Base-by-base conservation (phyloP, 2,113 vertebrate species). In the Pygoscelis antarcticus region DNA sequence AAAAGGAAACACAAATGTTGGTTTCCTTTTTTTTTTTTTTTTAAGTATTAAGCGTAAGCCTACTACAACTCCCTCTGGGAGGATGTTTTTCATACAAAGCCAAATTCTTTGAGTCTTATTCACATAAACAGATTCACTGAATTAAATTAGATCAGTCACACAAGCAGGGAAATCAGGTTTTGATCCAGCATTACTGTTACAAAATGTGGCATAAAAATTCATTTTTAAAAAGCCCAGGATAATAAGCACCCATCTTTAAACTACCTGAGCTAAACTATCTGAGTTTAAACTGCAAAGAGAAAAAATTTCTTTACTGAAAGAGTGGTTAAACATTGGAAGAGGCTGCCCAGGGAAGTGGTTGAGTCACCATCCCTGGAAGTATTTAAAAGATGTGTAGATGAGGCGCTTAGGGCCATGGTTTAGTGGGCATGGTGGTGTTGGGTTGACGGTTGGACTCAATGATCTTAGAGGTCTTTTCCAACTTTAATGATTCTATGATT, bases 21-120 rank as follows among this genome's bases (percentile, higher is more conserved):
- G 14, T n/a, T 84, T 81, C 10, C 13, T 65, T 60, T n/a, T 83
- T 32, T 61, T 25, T 61, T 25, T 57, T 55, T 70, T 70, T 54
- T 18, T 15, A 27, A 29, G 46, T 74, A 46, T 75, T 64, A 96
- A 95, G 66, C 57, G 38, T 65, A 81, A 93, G 52, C 32, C 74
- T 75, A 64, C 55, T 91, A 95, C 75, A 95, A 5, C 16, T 96
- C 81, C 75, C 92, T 86, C 52, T 80, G 89, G 76, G 58, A 91
- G 40, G 64, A 76, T 84, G 38, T 52, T 91, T 91, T 94, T 88
- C 90, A 68, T 69, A 72, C 54, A 75, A 89, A 95, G 69, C 27
- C 80, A 83, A 77, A 92, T 91, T 90, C 61, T 80, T 85, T 62
- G n/a, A 36, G 54, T 61, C 62, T 92, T 71, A 84, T 47, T 88